Percentiles rank a stretch among this genome's conserved stretches.
Evolutionary conservation across 2,888 invertebrate genomes (phyloP).

Genomic region (Mythimna albipuncta): DNA sequence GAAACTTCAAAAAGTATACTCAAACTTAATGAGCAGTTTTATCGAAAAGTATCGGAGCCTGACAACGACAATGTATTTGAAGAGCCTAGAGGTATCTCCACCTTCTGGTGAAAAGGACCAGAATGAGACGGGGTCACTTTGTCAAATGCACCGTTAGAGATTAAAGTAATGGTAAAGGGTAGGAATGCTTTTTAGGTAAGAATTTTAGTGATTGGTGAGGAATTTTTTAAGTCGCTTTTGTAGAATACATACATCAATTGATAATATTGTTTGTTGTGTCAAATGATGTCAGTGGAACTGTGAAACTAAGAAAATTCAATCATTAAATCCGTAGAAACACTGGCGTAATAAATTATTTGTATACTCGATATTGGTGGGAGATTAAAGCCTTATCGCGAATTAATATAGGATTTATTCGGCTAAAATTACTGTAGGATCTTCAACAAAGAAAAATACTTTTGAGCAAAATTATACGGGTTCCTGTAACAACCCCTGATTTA

Average conservation of each 20-base stretch:
- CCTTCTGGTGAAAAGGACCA: not conserved
- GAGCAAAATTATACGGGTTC: too few species aligned
- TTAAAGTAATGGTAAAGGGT: slow-evolving; percentile 9
- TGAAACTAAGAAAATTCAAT: too few species aligned
- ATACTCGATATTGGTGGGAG: too few species aligned
- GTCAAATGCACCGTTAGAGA: slow-evolving; percentile 29
- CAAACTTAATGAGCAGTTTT: slow-evolving; percentile 43
- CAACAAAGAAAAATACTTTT: too few species aligned
- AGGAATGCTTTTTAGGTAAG: slow-evolving; percentile 43
- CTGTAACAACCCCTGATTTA: too few species aligned
- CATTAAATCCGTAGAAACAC: too few species aligned
- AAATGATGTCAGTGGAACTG: not conserved
- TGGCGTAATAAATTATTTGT: too few species aligned
- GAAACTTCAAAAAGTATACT: slow-evolving; percentile 20
- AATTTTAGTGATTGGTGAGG: slow-evolving; percentile 22
- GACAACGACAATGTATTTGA: slow-evolving; percentile 37
- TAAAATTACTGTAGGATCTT: too few species aligned
- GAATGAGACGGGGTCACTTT: slow-evolving; percentile 31
- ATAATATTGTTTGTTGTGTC: not conserved
- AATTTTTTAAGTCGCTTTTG: not conserved
- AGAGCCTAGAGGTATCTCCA: not conserved
- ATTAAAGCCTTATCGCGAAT: too few species aligned
- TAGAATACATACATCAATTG: slow-evolving; percentile 7
- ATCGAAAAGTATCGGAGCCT: slow-evolving; percentile 32
- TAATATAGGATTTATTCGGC: too few species aligned